These are phyloP conservation scores for Erinaceus europaeus DNA, from an alignment of 2,113 vertebrate species.

Conservation along the genomic window DNA sequence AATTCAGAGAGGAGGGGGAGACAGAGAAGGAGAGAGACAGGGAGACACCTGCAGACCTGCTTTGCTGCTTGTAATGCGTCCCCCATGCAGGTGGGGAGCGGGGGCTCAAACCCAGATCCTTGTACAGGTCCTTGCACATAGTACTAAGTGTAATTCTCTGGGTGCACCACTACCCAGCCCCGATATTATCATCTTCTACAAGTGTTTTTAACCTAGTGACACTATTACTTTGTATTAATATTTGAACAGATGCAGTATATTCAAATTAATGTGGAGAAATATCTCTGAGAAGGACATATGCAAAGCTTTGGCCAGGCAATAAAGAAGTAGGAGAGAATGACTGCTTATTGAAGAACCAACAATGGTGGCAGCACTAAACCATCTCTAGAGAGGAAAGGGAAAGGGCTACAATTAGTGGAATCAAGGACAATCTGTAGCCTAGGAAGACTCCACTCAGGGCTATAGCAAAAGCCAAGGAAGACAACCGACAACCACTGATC, in stretches of 20 bases:
- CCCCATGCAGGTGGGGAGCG: no score
- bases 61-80: no score
- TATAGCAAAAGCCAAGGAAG: background rate
- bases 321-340: background rate
- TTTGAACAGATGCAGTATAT: background rate
- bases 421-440: background rate
- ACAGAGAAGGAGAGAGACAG: no score
- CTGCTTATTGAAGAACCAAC: background rate
- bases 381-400: background rate
- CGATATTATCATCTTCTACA: background rate
- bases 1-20: no score
- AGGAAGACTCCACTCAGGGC: fast-evolving
- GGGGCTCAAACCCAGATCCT: no score
- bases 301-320: background rate
- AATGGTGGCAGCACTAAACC: background rate
- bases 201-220: background rate
- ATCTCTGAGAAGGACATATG: background rate
- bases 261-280: background rate
- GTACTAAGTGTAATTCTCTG: no score
- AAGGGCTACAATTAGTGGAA: background rate
- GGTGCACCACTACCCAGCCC: no score
- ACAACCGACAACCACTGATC: no score
- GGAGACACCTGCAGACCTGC: no score
- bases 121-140: no score
- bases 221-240: background rate